Base-by-base conservation (phyloP, 2,888 invertebrate species). In the Drosophila testacea region DNA sequence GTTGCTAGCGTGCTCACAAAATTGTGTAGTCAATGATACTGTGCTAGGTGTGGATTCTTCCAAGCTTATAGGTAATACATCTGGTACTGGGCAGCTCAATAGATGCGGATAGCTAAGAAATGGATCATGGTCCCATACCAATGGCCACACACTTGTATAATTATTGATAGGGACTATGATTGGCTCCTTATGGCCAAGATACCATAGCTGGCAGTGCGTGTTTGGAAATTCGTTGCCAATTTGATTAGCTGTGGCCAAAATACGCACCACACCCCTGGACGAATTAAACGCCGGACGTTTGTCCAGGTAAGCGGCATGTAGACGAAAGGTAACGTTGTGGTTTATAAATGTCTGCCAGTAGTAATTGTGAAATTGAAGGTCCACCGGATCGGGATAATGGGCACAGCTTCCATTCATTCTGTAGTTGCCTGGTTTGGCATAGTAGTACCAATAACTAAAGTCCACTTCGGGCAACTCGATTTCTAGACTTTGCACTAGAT, bases 271-370 rank as follows among this genome's bases (percentile, higher is more conserved):
- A 0, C 74, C 78, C 1, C 9, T 95, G 0, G 96, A 96, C 1
- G 96, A 96, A 56, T 94, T 93, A 64, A 96, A 96, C 57, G 95
- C 93, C 72, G 94, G 94, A 30, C 98, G 94, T 48, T 94, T 94
- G 92, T 98, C 98, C 91, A 96, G 94, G 92, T 97, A 98, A 1
- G 98, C 98, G 27, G 97, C 97, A 92, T 95, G 98, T 44, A 98
- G 93, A 88, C 97, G 96, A 90, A 97, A 97, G 6, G 96, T 96
- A 16, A 97, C 96, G 85, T 97, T 96, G 13, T 94, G 94, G 10
- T 96, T 95, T 77, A 94, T 94, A 85, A 97, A 92, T 32, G 95
- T 96, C 93, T 98, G 98, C 98, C 98, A 98, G 92, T 97, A 97
- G 57, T 96, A 94, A 92, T 98, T 98, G 93, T 97, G 97, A 93